Conservation (phyloP, 2,888 invertebrate genomes). For the Eucriotettix oculatus region DNA sequence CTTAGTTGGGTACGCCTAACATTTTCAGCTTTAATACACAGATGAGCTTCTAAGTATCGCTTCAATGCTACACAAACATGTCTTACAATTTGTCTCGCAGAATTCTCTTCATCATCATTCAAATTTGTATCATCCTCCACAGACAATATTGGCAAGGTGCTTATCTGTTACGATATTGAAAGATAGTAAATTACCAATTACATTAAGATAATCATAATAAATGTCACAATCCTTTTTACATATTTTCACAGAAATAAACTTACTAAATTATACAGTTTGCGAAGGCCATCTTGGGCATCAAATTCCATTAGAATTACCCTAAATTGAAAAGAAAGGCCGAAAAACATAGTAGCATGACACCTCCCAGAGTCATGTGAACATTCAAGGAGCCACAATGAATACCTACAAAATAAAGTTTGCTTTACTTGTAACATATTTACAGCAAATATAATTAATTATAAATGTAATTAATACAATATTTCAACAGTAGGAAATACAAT, state of each 20-base stretch:
- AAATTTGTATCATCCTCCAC: conserved; percentile 45
- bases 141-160: conserved; percentile 73
- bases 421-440: no score
- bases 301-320: conserved; percentile 86
- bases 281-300: conserved; percentile 82
- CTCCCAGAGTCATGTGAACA: conserved; percentile 96
- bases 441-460: no score
- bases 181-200: no score
- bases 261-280: conserved; percentile 87
- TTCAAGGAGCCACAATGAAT: conserved; percentile 87
- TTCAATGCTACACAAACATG: conserved; percentile 82
- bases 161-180: conserved; percentile 34
- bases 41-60: conserved; percentile 81
- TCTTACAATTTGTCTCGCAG: conserved; percentile 75
- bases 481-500: no score
- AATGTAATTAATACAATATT: no score
- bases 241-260: conserved; percentile 17
- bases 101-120: conserved; percentile 79
- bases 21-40: conserved; percentile 60
- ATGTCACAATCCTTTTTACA: no score
- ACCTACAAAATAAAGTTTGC: conserved; percentile 31
- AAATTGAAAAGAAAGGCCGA: conserved; percentile 86
- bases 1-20: conserved; percentile 38
- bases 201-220: no score
- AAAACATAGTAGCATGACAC: conserved; percentile 96